These are phyloP conservation scores for Brachypodius melanocephalos DNA, from an alignment of 2,113 vertebrate species.

Conservation along the genomic window DNA sequence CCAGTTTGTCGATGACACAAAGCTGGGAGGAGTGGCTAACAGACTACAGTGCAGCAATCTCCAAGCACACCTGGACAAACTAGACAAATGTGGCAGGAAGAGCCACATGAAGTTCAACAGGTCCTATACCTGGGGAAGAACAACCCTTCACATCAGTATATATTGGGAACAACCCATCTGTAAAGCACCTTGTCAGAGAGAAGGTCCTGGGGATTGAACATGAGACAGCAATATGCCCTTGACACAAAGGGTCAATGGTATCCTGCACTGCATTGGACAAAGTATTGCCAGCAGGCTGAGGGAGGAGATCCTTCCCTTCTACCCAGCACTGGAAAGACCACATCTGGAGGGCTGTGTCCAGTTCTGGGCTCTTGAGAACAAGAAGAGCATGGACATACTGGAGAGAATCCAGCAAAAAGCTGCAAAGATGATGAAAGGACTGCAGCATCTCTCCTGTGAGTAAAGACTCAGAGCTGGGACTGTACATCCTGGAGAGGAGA, in stretches of 20 bases:
- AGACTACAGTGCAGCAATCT: too few species aligned
- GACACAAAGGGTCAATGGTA: not conserved
- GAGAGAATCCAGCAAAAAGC: not conserved
- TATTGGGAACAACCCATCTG: not conserved
- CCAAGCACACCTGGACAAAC: not conserved
- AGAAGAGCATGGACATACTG: not conserved
- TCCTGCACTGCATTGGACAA: not conserved
- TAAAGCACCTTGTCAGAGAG: not conserved
- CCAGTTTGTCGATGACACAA: not conserved
- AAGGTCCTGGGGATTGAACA: not conserved
- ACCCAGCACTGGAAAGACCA: not conserved
- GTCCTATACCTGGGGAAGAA: not conserved
- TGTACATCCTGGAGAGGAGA: not conserved
- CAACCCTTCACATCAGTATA: not conserved
- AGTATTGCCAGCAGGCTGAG: not conserved
- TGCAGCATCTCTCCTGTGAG: not conserved
- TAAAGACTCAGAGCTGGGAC: not conserved
- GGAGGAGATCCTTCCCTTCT: not conserved
- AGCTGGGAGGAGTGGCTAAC: not conserved
- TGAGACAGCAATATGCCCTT: accelerated
- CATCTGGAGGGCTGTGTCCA: not conserved
- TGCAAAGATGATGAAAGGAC: not conserved
- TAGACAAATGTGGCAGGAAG: not conserved
- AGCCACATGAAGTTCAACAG: not conserved
- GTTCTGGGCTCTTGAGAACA: not conserved